Base-by-base conservation (phyloP, 2,113 vertebrate species). In the Menura novaehollandiae region DNA sequence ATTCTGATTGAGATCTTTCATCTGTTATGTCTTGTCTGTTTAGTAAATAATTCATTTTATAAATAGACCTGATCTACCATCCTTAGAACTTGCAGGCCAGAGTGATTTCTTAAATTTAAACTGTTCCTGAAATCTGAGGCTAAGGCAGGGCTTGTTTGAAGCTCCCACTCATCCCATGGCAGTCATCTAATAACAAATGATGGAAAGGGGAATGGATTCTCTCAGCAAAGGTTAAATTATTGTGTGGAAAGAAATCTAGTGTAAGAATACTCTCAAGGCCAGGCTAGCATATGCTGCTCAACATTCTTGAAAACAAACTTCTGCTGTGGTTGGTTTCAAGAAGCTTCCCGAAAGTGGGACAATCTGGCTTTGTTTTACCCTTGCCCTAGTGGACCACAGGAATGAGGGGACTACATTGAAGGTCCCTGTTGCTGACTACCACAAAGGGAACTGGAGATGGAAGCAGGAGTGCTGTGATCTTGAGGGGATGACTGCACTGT, bases 121-220 rank as follows among this genome's bases (percentile, higher is more conserved):
- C 18, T 27, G 8, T 15, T 74, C 39, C n/a, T 23, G 64, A 46
- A 74, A 39, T 19, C 22, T 47, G n/a, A 28, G 11, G 49, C 49
- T 33, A 37, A 63, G 47, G 14, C 49, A 63, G 0, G 0, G 14
- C 27, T 55, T 33, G 33, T 46, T 28, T 46, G 58, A 64, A 74
- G n/a, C 41, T 74, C 17, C 7, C 41, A 39, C 17, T 46, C 2
- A 0, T 55, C 18, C 23, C 3, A 2, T 64, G 28, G 33, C 23
- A 56, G 27, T 56, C 37, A 15, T 30, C 32, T 35, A 59, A 49
- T 39, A 85, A 43, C 15, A 63, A 83, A 47, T 6, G 1, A 33
- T 33, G 24, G 30, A 41, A 58, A 62, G 13, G 21, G 12, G 5
- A 86, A 78, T 3, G 2, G 24, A 59, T 80, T 83, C 15, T 84